Evolutionary conservation across 2,113 vertebrate species (phyloP), one percentile per base, ranked within the genome.

Genomic region (Accipiter cooperii): DNA sequence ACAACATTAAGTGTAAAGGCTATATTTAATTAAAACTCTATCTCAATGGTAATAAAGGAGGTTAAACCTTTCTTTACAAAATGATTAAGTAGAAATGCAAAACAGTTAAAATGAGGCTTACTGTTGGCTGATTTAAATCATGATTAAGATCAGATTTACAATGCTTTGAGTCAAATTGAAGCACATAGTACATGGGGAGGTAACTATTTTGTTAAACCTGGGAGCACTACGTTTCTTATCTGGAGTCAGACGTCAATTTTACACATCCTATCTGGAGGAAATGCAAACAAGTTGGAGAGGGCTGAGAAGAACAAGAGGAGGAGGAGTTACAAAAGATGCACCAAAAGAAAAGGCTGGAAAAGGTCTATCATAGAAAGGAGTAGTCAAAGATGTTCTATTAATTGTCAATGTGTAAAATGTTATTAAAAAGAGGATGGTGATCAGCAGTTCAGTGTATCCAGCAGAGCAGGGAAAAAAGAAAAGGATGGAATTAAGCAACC

Each of bases 1-100:
- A 70, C 92, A 94, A 88, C 85, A 69, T 79, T 90, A 93, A 93
- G 92, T 86, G 85, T 71, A 94, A 93, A 94, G 93, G 92, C 93
- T 94, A 93, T 80, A 93, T 96, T 96, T 97, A 97, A 97, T 96
- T 97, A 96, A 96, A 97, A 97, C 92, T 89, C 80, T 79, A 64
- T 90, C 93, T 93, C 88, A 95, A 5, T 71, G 68, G 95, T 90
- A 97, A 97, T 94, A 97, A 97, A 97, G 90, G 97, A 97, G 97
- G 93, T 94, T 97, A 97, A 97, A 94, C 86, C 96, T 97, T 97
- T 97, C 93, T 97, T 97, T 97, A 87, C 90, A 89, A 96, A 96
- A 96, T 94, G 88, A 97, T 94, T 97, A 97, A 97, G 94, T 93
- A 94, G 92, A 90, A 97, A 95, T 84, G 96, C 95, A 97, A 93